A percentile compares a stretch with the other conserved stretches of the same genome.
phyloP scores from a whole-genome alignment of 2,113 vertebrate genomes.

The Limanda limanda region DNA sequence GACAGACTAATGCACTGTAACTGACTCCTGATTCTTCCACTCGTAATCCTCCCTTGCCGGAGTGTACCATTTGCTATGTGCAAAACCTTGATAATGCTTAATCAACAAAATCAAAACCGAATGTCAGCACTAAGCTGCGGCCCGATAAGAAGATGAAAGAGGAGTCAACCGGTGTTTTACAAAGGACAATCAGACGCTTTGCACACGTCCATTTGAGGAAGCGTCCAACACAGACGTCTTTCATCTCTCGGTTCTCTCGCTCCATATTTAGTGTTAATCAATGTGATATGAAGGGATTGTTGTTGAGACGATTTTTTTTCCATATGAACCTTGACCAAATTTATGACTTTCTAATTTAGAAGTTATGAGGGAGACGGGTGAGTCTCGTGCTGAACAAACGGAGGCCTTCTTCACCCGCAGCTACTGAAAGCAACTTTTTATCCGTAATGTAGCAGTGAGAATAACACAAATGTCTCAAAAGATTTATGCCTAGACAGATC shows the following conservation, averaged over 20 bases:
- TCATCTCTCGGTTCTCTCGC: slow-evolving; percentile 46
- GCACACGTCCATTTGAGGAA: slow-evolving; percentile 35
- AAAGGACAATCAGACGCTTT: slow-evolving; percentile 55
- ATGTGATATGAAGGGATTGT: slow-evolving; percentile 37
- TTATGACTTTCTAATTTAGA: neutral
- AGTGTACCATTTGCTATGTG: slow-evolving; percentile 59
- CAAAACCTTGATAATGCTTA: slow-evolving; percentile 71
- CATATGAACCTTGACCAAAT: slow-evolving; percentile 19
- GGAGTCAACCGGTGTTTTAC: slow-evolving; percentile 49
- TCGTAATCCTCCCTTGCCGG: slow-evolving; percentile 51
- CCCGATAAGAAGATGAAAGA: slow-evolving; percentile 67
- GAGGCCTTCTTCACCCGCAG: slow-evolving; percentile 3
- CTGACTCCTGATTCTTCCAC: slow-evolving; percentile 57
- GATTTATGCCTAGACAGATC: slow-evolving; percentile 49
- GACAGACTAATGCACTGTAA: slow-evolving; percentile 57
- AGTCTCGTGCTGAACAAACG: slow-evolving; percentile 37
- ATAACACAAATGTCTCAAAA: slow-evolving; percentile 63
- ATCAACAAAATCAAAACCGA: slow-evolving; percentile 76
- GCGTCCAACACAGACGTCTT: slow-evolving; percentile 28
- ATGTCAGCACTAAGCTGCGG: slow-evolving; percentile 62
- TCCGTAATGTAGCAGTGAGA: slow-evolving; percentile 37
- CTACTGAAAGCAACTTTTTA: slow-evolving; percentile 42
- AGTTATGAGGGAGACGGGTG: slow-evolving; percentile 13
- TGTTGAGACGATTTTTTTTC: slow-evolving; percentile 1
- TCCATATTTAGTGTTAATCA: slow-evolving; percentile 44